Conservation (phyloP, 2,113 vertebrate species). For the Buteo buteo region DNA sequence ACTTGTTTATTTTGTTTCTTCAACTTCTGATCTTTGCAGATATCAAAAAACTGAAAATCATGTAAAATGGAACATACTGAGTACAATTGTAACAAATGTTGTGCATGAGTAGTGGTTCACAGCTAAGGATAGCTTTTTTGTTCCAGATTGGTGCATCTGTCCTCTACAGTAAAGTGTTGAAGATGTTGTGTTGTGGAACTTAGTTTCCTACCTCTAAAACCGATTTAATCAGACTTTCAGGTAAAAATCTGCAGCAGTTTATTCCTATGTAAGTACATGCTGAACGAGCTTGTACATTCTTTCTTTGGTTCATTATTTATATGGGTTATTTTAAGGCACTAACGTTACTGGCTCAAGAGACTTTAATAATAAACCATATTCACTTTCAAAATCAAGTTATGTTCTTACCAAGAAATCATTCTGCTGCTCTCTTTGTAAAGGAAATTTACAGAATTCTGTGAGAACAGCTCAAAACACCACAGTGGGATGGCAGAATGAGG, state of each 20-base stretch:
- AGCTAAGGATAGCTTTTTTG: background rate
- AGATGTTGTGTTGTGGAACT: background rate
- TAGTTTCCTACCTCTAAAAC: background rate
- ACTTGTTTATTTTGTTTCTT: background rate
- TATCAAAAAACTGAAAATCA: background rate
- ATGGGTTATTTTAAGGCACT: background rate
- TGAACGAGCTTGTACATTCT: background rate
- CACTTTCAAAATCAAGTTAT: background rate
- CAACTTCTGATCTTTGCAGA: background rate
- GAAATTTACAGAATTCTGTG: background rate
- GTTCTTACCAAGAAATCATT: background rate
- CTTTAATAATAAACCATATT: background rate
- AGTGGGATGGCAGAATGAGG: background rate
- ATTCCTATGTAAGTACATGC: background rate
- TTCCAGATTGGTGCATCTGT: background rate
- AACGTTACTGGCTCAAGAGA: background rate
- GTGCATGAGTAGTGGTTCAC: background rate
- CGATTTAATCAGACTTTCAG: background rate
- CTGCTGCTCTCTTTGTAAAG: background rate
- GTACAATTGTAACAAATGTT: background rate
- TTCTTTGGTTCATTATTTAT: slow-evolving; percentile 27
- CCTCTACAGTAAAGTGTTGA: background rate
- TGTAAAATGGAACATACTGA: background rate
- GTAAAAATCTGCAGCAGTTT: background rate
- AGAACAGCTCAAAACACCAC: background rate